phyloP scores from a whole-genome alignment of 1,140 invertebrate genomes.

The Amyelois transitella region DNA sequence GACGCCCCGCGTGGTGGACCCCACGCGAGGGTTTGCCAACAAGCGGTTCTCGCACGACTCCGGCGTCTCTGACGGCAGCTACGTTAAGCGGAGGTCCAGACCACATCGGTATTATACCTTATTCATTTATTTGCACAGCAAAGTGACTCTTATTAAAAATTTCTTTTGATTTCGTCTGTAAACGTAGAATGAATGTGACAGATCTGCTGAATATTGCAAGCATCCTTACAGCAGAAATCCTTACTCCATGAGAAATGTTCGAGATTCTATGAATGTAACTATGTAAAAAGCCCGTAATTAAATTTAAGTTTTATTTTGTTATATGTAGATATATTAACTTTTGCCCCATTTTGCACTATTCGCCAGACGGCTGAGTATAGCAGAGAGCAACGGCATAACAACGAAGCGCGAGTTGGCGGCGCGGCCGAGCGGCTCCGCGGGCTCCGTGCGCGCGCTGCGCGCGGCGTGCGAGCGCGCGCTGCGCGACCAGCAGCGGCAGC shows the following conservation, averaged over 20 bases:
- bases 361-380: constrained; percentile 7
- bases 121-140: too few relatives aligned
- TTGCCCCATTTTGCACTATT: too few relatives aligned
- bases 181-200: too few relatives aligned
- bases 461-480: constrained; percentile 41
- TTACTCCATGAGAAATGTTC: too few relatives aligned
- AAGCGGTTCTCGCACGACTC: constrained; percentile 52
- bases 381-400: constrained; percentile 1
- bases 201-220: too few relatives aligned
- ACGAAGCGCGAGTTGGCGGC: neutral
- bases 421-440: constrained; percentile 9
- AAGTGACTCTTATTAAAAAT: too few relatives aligned
- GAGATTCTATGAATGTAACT: too few relatives aligned
- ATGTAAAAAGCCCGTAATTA: too few relatives aligned
- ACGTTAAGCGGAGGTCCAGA: constrained; percentile 19
- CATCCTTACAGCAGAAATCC: too few relatives aligned
- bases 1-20: constrained; percentile 6
- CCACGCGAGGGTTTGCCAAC: constrained; percentile 1
- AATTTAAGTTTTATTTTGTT: too few relatives aligned
- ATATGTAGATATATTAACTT: too few relatives aligned
- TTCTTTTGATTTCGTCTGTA: too few relatives aligned
- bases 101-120: constrained; percentile 24
- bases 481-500: constrained; percentile 49
- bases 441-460: constrained; percentile 38
- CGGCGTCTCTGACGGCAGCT: constrained; percentile 48